Conservation (phyloP, 2,113 vertebrate genomes). For the Sciurus niger region DNA sequence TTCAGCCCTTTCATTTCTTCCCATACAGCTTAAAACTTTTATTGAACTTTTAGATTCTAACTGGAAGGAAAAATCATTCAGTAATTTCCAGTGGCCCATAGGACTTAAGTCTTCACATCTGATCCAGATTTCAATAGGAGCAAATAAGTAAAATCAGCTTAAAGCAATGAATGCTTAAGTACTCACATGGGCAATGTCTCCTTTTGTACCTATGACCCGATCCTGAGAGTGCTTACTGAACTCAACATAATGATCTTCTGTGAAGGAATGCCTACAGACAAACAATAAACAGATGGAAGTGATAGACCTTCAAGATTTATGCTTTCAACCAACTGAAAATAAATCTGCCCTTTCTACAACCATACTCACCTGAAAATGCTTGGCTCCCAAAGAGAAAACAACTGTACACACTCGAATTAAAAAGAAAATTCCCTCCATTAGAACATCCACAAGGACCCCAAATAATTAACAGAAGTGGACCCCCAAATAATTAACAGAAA, state of each 20-base stretch:
- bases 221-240: conserved; percentile 99
- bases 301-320: not conserved
- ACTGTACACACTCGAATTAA: not conserved
- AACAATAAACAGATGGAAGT: conserved; percentile 71
- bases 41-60: not conserved
- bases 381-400: conserved; percentile 22
- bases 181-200: conserved; percentile 96
- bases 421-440: conserved; percentile 34
- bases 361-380: not conserved
- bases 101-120: not conserved
- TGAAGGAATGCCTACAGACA: conserved; percentile 95
- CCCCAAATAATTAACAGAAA: not conserved
- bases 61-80: not conserved
- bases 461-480: not conserved
- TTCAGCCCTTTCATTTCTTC: not conserved
- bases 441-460: not conserved
- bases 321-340: not conserved
- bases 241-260: conserved; percentile 99
- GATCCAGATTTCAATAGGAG: not conserved
- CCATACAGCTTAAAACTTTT: not conserved
- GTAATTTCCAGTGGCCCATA: not conserved
- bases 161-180: not conserved
- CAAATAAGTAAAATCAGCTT: not conserved
- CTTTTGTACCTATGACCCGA: conserved; percentile 98
- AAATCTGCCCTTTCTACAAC: not conserved